Conservation (phyloP, 2,113 vertebrate species). For the Buteo buteo region DNA sequence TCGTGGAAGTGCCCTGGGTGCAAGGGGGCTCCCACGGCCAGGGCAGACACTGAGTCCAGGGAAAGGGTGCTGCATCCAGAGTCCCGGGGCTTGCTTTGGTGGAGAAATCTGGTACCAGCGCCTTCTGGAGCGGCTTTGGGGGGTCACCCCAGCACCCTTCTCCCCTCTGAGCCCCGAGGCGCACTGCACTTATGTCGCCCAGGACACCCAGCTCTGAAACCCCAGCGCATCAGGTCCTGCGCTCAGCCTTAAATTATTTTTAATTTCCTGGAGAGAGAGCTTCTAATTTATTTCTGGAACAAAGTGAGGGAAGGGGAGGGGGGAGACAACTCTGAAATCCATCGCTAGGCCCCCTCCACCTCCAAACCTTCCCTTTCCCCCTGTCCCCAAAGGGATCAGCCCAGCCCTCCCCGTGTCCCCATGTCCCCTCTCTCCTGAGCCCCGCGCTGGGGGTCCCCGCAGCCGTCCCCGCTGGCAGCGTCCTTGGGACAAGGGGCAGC, state of each 20-base stretch:
- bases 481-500: neutral
- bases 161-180: neutral
- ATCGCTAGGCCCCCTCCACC: neutral
- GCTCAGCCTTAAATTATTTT: neutral
- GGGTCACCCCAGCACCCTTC: neutral
- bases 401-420: neutral
- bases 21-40: neutral
- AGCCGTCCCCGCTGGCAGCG: neutral
- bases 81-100: neutral
- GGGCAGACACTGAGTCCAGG: neutral
- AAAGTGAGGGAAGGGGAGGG: neutral
- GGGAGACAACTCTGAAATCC: neutral
- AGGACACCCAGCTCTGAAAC: neutral
- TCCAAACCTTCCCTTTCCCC: neutral
- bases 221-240: neutral
- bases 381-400: neutral
- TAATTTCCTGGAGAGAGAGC: conserved; percentile 50
- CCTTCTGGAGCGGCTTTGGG: neutral
- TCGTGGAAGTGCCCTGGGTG: neutral
- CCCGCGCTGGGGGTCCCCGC: neutral
- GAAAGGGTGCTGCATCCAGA: neutral
- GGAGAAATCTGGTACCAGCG: neutral
- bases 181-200: fast-evolving
- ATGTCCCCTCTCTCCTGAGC: neutral
- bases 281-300: conserved; percentile 49